Evolutionary conservation across 2,888 invertebrate species (phyloP).

Genomic region (Drosophila paranaensis): DNA sequence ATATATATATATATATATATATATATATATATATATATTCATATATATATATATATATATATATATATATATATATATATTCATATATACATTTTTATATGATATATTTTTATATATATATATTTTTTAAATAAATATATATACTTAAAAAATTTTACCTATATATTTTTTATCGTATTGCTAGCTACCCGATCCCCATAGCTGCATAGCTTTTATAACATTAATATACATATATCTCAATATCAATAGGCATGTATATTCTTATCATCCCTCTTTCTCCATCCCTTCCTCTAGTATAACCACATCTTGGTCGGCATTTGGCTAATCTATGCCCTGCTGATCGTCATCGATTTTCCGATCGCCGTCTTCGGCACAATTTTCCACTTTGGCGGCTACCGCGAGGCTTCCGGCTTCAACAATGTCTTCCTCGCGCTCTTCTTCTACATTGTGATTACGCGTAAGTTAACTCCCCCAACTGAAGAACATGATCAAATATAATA

Average conservation of each 20-base stretch:
- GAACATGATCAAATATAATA: too few relatives aligned
- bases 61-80: too few relatives aligned
- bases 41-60: too few relatives aligned
- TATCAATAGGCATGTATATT: not conserved
- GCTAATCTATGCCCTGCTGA: constrained; percentile 63
- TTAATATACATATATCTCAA: not conserved
- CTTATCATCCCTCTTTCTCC: constrained; percentile 3
- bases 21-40: too few relatives aligned
- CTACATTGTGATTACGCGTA: constrained; percentile 61
- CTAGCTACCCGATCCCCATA: too few relatives aligned
- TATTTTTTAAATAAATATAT: too few relatives aligned
- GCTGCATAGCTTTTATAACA: too few relatives aligned
- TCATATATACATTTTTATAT: too few relatives aligned
- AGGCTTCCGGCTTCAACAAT: constrained; percentile 46
- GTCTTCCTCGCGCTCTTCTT: constrained; percentile 58
- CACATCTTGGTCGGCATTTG: constrained; percentile 60
- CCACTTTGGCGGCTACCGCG: constrained; percentile 73
- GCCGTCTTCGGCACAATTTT: constrained; percentile 72
- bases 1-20: too few relatives aligned
- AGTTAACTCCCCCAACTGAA: constrained; percentile 17
- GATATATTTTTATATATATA: too few relatives aligned
- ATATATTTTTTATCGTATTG: too few relatives aligned
- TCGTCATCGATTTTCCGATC: constrained; percentile 69
- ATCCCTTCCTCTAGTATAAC: constrained; percentile 51
- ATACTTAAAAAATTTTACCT: too few relatives aligned